Base-by-base conservation (phyloP, 2,888 invertebrate genomes). In the Zaprionus obscuricornis region DNA sequence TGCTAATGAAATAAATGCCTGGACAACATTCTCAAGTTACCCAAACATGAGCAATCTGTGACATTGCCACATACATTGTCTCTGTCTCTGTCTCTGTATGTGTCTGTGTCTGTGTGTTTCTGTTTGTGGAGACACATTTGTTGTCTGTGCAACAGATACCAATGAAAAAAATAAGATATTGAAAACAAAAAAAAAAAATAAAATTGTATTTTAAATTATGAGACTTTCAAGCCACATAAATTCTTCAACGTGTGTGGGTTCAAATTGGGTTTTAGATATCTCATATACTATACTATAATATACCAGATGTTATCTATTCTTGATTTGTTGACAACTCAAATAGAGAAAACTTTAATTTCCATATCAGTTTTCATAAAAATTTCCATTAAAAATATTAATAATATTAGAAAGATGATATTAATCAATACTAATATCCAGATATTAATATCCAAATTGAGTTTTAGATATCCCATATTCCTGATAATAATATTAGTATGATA, bases 1-100 rank as follows among this genome's bases (percentile, higher is more conserved):
- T 74, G 85, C 73, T 85, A 85, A 85, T 82, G 84, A 83, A 85
- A 82, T 74, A 83, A 85, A 81, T 85, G 85, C 66, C 84, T 79
- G 70, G 84, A 71, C 76, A 52, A 47, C 58, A 56, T 47, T 71
- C 84, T 82, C 86, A 85, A 79, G 81, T 82, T 82, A 85, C 76
- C 64, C 66, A 51, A 67, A 62, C 72, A 74, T 81, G 77, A 81
- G 66, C 74, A 79, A 81, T 77, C 58, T 67, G 85, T 72, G 85
- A 70, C 85, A 85, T 63, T 60, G 66, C 69, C 63, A 46, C 71
- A 71, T 57, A 66, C 72, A 50, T 56, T 66, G 66, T 29, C 57
- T 58, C 34, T n/a, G n/a, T n/a, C n/a, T n/a, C n/a, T n/a, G n/a
- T n/a, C n/a, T n/a, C n/a, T n/a, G n/a, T n/a, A n/a, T n/a, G n/a